Percentiles rank a stretch among this genome's conserved stretches.
Evolutionary conservation across 37 sponge, comb jelly and placozoan species (phyloP).

Genomic region (Chondrosia reniformis): DNA sequence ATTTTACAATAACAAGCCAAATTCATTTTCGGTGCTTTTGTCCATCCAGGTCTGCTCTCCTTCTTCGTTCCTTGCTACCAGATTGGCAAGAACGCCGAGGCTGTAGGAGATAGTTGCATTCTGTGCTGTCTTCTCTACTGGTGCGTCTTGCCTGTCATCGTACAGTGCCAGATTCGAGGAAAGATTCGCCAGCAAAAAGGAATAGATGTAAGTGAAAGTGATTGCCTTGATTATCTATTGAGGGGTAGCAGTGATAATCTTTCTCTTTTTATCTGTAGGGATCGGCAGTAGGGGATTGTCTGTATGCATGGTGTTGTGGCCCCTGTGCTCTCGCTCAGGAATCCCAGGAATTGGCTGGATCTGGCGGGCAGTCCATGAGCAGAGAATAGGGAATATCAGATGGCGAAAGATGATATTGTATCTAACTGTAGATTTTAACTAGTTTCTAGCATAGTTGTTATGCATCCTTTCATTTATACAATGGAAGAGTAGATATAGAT

Average conservation of each 20-base stretch:
- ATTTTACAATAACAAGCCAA: neutral
- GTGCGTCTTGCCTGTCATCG: neutral
- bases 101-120: constrained; percentile 8
- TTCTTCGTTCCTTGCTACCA: constrained; percentile 12
- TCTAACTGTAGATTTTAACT: no score
- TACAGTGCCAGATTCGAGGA: neutral
- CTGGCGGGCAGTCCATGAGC: neutral
- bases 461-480: no score
- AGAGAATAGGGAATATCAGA: no score
- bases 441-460: no score
- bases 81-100: constrained; percentile 25
- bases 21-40: neutral
- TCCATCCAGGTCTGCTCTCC: constrained; percentile 7
- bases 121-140: neutral
- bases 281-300: neutral
- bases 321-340: neutral
- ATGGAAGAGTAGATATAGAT: no score
- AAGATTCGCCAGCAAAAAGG: neutral
- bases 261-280: no score
- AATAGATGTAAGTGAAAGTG: constrained; percentile 5
- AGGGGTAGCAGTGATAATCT: no score
- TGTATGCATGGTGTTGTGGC: neutral
- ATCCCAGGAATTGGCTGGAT: neutral
- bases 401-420: no score
- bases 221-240: no score